Base-by-base conservation (phyloP, 2,888 invertebrate genomes). In the Eucera pruinosa region DNA sequence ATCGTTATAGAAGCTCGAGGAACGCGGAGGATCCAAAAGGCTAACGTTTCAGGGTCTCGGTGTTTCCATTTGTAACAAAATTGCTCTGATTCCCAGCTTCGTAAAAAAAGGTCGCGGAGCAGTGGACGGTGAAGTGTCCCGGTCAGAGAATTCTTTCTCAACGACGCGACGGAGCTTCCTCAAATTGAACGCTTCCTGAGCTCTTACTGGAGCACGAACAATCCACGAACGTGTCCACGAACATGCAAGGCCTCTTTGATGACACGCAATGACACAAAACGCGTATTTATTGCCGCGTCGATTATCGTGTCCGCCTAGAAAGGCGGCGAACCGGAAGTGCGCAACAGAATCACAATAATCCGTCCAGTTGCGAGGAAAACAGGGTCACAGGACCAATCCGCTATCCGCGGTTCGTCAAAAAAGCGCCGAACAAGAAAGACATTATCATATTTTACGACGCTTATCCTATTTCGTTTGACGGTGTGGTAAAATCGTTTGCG, bases 201-300 rank as follows among this genome's bases (percentile, higher is more conserved):
- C 23, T 54, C 13, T 65, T 58, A 65, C 30, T 43, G 50, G 64
- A 64, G 65, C 74, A 75, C 58, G 74, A 55, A 72, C 39, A n/a
- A 27, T n/a, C 33, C 13, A 20, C 20, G n/a, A n/a, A 20, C 15
- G 20, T 18, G 13, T 57, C n/a, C 33, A n/a, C 39, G 60, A 45
- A 39, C 58, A 73, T 57, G 52, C 73, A 15, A 47, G 50, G 3
- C 39, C 13, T n/a, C 45, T 0, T 33, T 3, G 73, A 50, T 15
- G n/a, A 15, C 74, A 64, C 52, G 74, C 74, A 23, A 65, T 73
- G 50, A 48, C 52, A 43, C 52, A 33, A 15, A 25, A 65, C 58
- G 36, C 18, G 43, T 50, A 25, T 39, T 52, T 25, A 57, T 39
- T 39, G 13, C 27, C 6, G 6, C 18, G n/a, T 30, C 74, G 23